phyloP scores from a whole-genome alignment of 35 echinoderm and acorn worm genomes.

The Lytechinus pictus region DNA sequence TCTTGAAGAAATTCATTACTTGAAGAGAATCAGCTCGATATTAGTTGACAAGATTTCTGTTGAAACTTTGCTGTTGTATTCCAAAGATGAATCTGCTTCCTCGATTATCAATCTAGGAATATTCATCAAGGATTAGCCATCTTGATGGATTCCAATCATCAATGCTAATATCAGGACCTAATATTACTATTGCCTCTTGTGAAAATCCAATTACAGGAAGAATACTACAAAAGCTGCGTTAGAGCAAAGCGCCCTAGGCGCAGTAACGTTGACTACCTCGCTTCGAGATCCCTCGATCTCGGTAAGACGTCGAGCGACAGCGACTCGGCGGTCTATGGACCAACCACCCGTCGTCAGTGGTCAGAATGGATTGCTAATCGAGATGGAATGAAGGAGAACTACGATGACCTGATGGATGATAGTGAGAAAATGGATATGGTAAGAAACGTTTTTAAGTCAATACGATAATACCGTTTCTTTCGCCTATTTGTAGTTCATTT shows the following conservation, averaged over 20 bases:
- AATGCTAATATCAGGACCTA: not conserved
- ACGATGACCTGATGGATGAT: slow-evolving; percentile 60
- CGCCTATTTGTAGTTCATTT: too few species aligned
- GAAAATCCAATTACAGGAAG: slow-evolving; percentile 64
- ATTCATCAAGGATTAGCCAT: not conserved
- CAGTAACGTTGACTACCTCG: slow-evolving; percentile 70
- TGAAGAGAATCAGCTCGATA: too few species aligned
- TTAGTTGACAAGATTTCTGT: too few species aligned
- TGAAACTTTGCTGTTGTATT: not conserved
- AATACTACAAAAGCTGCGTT: slow-evolving; percentile 91
- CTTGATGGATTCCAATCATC: not conserved
- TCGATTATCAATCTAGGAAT: not conserved
- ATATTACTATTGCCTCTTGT: not conserved
- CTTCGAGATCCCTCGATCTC: slow-evolving; percentile 74
- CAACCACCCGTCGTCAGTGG: slow-evolving; percentile 94
- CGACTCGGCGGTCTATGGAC: slow-evolving; percentile 75
- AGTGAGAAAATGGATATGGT: slow-evolving; percentile 43
- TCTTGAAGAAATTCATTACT: too few species aligned
- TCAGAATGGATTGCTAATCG: slow-evolving; percentile 73
- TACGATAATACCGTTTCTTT: too few species aligned
- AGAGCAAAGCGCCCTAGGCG: slow-evolving; percentile 64
- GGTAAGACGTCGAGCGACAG: slow-evolving; percentile 81
- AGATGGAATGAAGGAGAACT: slow-evolving; percentile 69
- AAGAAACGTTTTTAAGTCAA: not conserved
- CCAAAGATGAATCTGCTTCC: not conserved